phyloP scores from a whole-genome alignment of 2,113 vertebrate genomes.

The Lasiurus cinereus region DNA sequence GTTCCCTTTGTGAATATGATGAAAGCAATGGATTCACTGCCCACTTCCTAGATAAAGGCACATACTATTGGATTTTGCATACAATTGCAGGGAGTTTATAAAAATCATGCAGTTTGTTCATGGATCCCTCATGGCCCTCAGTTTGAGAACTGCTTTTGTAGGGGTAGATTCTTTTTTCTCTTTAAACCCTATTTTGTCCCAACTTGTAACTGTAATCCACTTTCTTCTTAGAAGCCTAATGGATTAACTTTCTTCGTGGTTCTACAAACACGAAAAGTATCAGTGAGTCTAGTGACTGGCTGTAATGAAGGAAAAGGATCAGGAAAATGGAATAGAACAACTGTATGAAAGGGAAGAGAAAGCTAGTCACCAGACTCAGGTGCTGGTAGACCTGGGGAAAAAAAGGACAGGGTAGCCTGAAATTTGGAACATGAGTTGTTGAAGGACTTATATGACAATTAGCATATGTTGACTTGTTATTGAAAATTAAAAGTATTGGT shows the following conservation, averaged over 20 bases:
- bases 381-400: neutral
- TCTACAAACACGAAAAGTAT: neutral
- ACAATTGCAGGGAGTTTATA: constrained; percentile 20
- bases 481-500: neutral
- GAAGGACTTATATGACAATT: constrained; percentile 30
- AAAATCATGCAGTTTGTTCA: neutral
- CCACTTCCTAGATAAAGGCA: neutral
- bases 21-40: neutral
- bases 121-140: neutral
- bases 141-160: constrained; percentile 31
- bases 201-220: neutral
- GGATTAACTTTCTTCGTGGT: constrained; percentile 38
- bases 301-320: neutral
- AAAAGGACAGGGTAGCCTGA: neutral
- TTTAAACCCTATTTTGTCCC: neutral
- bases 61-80: neutral
- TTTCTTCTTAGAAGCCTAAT: constrained; percentile 61
- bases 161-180: constrained; percentile 11
- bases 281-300: neutral
- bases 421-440: constrained; percentile 32
- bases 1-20: neutral
- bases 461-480: neutral
- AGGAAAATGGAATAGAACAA: constrained; percentile 50
- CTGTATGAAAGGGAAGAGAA: neutral
- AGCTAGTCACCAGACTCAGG: neutral